A percentile compares a stretch with the other conserved stretches of the same genome.
Evolutionary conservation across 2,797 vertebrate genomes (phyloP).

Genomic region (Tarsius wallacei): DNA sequence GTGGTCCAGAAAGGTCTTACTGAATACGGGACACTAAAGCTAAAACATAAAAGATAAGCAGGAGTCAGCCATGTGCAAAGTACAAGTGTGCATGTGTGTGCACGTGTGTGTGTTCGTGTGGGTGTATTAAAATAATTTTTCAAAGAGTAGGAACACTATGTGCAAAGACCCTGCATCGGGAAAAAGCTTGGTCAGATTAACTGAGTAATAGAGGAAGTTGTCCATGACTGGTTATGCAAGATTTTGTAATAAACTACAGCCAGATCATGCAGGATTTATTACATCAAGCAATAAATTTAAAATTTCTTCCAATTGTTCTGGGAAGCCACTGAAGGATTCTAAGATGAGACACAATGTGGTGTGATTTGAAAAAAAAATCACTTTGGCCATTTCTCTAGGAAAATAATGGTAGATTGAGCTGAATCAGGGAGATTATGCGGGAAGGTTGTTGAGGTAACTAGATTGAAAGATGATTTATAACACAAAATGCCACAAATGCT

Average conservation of each 20-base stretch:
- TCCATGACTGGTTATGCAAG: not conserved
- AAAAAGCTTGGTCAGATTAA: not conserved
- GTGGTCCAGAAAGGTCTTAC: not conserved
- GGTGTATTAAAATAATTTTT: not conserved
- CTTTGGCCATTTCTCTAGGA: not conserved
- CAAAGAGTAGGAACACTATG: not conserved
- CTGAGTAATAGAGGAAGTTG: not conserved
- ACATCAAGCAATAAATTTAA: not conserved
- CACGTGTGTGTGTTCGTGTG: not conserved
- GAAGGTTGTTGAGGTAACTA: not conserved
- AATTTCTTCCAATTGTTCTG: conserved; percentile 49
- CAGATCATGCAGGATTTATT: not conserved
- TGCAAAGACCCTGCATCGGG: not conserved
- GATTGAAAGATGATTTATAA: not conserved
- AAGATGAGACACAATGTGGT: not conserved
- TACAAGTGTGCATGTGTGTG: not conserved
- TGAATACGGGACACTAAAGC: not conserved
- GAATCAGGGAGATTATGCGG: not conserved
- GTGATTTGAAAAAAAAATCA: not conserved
- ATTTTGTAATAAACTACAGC: not conserved
- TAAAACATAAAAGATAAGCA: not conserved
- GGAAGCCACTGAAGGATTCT: not conserved
- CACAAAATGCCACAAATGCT: not conserved
- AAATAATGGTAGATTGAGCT: not conserved
- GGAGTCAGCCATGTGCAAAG: not conserved